Base-by-base conservation (phyloP, 2,113 vertebrate species). In the Forbesichthys papilliferus region DNA sequence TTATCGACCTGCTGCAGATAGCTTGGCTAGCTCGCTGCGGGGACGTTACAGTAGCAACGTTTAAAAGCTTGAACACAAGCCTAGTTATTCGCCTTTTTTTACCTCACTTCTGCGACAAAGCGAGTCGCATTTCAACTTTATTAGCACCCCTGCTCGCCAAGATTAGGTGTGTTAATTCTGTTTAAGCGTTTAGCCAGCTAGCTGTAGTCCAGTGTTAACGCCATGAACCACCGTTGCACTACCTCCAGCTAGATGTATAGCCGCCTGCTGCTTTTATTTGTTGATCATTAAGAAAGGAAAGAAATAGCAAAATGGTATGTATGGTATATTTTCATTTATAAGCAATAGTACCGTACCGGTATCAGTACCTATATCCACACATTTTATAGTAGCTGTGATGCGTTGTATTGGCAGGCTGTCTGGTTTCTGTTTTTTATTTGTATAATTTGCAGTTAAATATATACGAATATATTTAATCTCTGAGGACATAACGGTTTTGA, bases 281-380 rank as follows among this genome's bases (percentile, higher is more conserved):
- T 66, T 67, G 65, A 66, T 75, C 62, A 76, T 71, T 52, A 42
- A 75, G 18, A 53, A 61, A 82, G 71, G 74, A 34, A 68, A 65
- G 63, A 4, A 69, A 53, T 6, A 67, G 66, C 71, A 67, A 88
- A 75, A 92, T 92, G 91, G 91, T 92, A 49, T 86, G 89, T 83
- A 51, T 49, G n/a, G 3, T n/a, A 12, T 48, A 27, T n/a, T 8
- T 42, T 42, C 4, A 42, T 42, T 42, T 42, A 6, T 42, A 42
- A 42, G 36, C 36, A 42, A 8, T 5, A 42, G 7, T 27, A 27
- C 20, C 20, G 1, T 20, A 20, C 27, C 27, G 27, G 27, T 42
- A 6, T 42, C 36, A 12, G 13, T 27, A n/a, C 5, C 6, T 53
- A 2, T 53, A 53, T 53, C n/a, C 4, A 14, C 14, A 14, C 3